phyloP scores from a whole-genome alignment of 2,797 vertebrate species.

The Pseudochaenichthys georgianus region DNA sequence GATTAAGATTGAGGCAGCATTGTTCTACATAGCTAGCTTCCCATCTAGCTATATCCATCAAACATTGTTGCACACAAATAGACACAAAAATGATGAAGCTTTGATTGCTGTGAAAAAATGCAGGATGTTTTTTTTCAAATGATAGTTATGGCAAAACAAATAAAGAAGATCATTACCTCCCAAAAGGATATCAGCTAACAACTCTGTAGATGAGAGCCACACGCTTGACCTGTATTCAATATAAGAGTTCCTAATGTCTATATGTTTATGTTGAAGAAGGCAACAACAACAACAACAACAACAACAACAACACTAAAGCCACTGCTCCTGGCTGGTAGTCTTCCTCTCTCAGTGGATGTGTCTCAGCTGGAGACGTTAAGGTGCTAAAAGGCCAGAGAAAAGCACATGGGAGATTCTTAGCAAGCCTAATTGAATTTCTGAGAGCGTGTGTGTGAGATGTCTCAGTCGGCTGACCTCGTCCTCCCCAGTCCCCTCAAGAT shows the following conservation, averaged over 20 bases:
- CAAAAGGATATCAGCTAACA: background rate
- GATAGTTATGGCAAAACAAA: background rate
- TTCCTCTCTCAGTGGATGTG: background rate
- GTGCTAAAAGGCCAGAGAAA: constrained; percentile 52
- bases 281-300: too few species aligned
- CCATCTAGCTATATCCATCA: background rate
- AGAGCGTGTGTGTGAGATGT: constrained; percentile 31
- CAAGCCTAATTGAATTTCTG: constrained; percentile 46
- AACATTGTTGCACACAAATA: background rate
- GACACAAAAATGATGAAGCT: background rate
- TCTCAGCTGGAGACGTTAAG: constrained; percentile 18
- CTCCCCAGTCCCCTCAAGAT: constrained; percentile 21
- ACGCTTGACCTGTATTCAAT: background rate
- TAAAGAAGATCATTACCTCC: background rate
- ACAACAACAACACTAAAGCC: background rate
- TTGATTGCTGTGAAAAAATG: background rate
- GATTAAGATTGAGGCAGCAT: too few species aligned
- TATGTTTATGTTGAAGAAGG: background rate
- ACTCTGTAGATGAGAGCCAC: background rate
- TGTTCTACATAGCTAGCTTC: background rate
- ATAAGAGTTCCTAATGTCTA: background rate
- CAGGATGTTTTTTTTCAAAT: background rate
- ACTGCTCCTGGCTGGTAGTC: background rate
- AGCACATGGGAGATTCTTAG: constrained; percentile 29
- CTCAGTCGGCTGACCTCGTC: constrained; percentile 18